These are phyloP conservation scores for Heliconius charithonia DNA, from an alignment of 2,888 invertebrate genomes.

Conservation along the genomic window DNA sequence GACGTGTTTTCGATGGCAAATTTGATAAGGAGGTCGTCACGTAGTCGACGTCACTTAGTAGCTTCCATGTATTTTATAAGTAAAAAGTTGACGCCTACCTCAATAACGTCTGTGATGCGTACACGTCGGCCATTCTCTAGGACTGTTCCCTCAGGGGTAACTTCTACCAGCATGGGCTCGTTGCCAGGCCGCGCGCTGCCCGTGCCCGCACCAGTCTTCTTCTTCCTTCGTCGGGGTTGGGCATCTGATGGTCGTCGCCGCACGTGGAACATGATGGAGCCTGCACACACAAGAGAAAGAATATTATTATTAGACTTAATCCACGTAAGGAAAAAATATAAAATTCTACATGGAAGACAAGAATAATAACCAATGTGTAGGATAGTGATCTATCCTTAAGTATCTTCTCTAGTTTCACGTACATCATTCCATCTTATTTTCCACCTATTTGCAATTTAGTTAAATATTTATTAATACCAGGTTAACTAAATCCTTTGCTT, in stretches of 20 bases:
- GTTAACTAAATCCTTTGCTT: neutral
- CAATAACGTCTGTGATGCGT: conserved; percentile 86
- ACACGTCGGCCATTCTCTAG: conserved; percentile 86
- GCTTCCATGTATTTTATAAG: too few species aligned
- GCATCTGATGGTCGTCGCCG: conserved; percentile 95
- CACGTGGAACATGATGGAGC: conserved; percentile 99
- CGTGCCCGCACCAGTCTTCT: conserved; percentile 85
- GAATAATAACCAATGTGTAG: neutral
- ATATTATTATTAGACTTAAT: neutral
- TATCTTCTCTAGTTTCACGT: neutral
- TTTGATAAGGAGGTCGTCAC: neutral
- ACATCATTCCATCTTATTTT: too few species aligned
- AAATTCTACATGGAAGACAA: neutral
- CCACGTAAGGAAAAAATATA: too few species aligned
- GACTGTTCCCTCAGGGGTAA: conserved; percentile 89
- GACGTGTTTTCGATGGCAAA: neutral
- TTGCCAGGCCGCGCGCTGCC: conserved; percentile 82
- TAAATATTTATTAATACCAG: too few species aligned
- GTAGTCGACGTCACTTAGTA: neutral
- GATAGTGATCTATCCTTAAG: neutral
- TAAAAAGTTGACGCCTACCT: conserved; percentile 74
- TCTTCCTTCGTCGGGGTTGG: conserved; percentile 94
- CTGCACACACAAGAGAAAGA: conserved; percentile 74
- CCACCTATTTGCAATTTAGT: too few species aligned
- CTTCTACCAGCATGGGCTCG: conserved; percentile 88